phyloP scores from a whole-genome alignment of 2,113 vertebrate species.

The Agapornis roseicollis region DNA sequence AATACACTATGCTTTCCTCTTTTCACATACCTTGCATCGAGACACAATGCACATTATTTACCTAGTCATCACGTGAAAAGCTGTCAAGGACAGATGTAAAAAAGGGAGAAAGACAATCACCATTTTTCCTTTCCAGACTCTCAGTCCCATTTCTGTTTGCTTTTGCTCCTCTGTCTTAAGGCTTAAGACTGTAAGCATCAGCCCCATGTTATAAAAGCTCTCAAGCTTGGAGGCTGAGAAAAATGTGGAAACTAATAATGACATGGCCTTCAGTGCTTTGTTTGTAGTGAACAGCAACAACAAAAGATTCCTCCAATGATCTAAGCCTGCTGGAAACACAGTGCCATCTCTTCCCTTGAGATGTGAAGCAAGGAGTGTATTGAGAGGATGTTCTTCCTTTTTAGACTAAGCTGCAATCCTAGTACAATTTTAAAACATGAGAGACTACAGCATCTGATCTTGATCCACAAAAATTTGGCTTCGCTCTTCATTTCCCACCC shows the following conservation, averaged over 20 bases:
- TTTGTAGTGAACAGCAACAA: conserved; percentile 43
- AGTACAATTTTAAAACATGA: background rate
- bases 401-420: background rate
- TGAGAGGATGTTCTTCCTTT: background rate
- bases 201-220: conserved; percentile 20
- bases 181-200: conserved; percentile 12
- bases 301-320: conserved; percentile 52
- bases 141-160: conserved; percentile 17
- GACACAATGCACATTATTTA: conserved; percentile 6
- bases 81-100: conserved; percentile 35
- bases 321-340: conserved; percentile 34
- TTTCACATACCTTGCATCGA: background rate
- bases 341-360: conserved; percentile 10
- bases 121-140: background rate
- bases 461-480: background rate
- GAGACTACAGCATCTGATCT: background rate
- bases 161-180: conserved; percentile 33
- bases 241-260: conserved; percentile 54
- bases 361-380: background rate
- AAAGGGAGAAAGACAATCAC: conserved; percentile 15
- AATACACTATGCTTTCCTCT: background rate
- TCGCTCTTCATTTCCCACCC: background rate
- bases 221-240: conserved; percentile 39
- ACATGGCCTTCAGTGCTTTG: conserved; percentile 62
- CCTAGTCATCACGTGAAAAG: background rate